phyloP scores from a whole-genome alignment of 2,113 vertebrate genomes.

The Tamias sibiricus region DNA sequence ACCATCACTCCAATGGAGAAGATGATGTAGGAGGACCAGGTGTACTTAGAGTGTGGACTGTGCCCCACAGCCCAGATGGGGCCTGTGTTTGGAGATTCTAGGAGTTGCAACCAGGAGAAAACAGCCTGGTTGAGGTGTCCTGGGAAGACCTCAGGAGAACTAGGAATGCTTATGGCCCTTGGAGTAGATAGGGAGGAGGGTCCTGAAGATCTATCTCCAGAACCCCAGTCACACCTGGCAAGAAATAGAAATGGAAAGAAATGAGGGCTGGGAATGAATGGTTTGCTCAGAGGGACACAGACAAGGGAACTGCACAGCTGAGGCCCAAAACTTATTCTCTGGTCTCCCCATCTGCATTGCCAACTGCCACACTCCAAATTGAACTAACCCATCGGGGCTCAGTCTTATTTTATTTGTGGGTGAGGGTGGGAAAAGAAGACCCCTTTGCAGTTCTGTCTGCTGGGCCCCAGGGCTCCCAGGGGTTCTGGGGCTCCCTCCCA shows the following conservation, averaged over 20 bases:
- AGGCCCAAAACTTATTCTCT: not conserved
- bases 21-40: not conserved
- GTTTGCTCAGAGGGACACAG: not conserved
- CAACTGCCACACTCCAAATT: rapidly evolving
- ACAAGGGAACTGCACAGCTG: not conserved
- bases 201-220: rapidly evolving
- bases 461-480: too few relatives aligned
- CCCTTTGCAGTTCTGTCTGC: not conserved
- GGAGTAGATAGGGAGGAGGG: not conserved
- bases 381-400: not conserved
- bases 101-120: not conserved
- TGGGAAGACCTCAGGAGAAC: not conserved
- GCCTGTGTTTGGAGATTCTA: not conserved
- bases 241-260: not conserved
- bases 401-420: not conserved
- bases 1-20: not conserved
- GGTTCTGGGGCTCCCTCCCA: not conserved
- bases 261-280: too few relatives aligned
- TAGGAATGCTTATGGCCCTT: not conserved
- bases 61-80: not conserved
- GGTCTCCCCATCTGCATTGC: rapidly evolving
- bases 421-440: not conserved
- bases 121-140: not conserved
- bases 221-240: not conserved
- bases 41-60: not conserved